A percentile compares a stretch with the other conserved stretches of the same genome.
phyloP scores from a whole-genome alignment of 2,888 invertebrate genomes.

The Tetranychus piercei region DNA sequence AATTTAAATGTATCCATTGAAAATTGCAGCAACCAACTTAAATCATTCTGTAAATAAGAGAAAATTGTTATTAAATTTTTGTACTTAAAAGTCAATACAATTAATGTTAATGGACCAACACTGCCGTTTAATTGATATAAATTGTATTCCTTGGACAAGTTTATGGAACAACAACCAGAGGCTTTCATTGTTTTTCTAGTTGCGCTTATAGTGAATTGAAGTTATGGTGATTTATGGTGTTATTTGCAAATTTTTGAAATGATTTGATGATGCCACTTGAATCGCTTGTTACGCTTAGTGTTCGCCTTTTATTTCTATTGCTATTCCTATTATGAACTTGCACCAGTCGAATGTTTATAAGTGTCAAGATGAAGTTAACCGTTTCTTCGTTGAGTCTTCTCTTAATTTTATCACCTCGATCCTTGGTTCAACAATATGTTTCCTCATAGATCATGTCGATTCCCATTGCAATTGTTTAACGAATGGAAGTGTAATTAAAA shows the following conservation, averaged over 20 bases:
- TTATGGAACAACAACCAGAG: too few relatives aligned
- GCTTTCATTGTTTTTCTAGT: too few relatives aligned
- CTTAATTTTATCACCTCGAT: background rate
- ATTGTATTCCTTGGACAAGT: background rate
- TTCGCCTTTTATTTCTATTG: background rate
- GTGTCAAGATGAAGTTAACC: background rate
- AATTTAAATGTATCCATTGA: too few relatives aligned
- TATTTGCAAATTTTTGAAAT: too few relatives aligned
- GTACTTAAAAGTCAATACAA: background rate
- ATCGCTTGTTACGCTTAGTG: background rate
- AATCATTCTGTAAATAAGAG: too few relatives aligned
- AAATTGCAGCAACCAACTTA: too few relatives aligned
- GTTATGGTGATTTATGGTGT: background rate
- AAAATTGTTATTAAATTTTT: too few relatives aligned
- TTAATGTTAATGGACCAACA: background rate
- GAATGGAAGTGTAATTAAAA: background rate
- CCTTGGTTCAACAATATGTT: background rate
- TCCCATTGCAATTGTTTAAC: background rate
- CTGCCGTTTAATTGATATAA: background rate
- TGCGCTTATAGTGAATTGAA: too few relatives aligned
- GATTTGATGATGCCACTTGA: too few relatives aligned
- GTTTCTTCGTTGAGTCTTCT: background rate
- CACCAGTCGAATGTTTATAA: background rate
- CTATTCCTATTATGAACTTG: background rate
- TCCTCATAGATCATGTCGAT: background rate